Evolutionary conservation across 2,888 invertebrate genomes (phyloP).

Genomic region (Tromatobia lineatoria): DNA sequence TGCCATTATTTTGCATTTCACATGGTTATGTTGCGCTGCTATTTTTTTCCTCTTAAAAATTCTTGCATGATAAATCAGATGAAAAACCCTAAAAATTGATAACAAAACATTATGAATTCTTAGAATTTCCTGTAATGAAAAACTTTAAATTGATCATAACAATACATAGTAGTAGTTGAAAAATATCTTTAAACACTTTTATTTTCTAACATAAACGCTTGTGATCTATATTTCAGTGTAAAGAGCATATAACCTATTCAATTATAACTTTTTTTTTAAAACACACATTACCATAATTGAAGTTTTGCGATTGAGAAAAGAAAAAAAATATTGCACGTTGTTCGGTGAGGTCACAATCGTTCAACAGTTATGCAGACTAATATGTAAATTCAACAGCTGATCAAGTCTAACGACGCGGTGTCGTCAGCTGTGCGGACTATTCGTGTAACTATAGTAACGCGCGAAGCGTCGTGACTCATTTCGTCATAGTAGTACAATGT

Average conservation of each 20-base stretch:
- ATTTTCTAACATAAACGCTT: not conserved
- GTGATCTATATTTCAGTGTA: not conserved
- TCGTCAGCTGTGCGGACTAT: not conserved
- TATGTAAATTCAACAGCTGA: conserved; percentile 4
- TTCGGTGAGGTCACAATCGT: not conserved
- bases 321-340: not conserved
- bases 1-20: not conserved
- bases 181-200: not conserved
- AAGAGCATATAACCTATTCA: not conserved
- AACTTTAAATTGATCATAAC: not conserved
- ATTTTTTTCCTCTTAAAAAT: not conserved
- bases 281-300: conserved; percentile 2
- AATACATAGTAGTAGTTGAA: not conserved
- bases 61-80: not conserved
- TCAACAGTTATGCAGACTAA: not conserved
- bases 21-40: not conserved
- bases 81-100: conserved; percentile 4
- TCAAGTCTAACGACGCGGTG: not conserved
- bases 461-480: not conserved
- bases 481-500: too few species aligned
- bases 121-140: not conserved
- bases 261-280: not conserved
- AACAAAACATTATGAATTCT: conserved; percentile 7
- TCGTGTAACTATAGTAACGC: not conserved
- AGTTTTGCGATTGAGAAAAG: not conserved